Conservation (phyloP, 2,797 vertebrate genomes). For the Zenarchopterus dispar region DNA sequence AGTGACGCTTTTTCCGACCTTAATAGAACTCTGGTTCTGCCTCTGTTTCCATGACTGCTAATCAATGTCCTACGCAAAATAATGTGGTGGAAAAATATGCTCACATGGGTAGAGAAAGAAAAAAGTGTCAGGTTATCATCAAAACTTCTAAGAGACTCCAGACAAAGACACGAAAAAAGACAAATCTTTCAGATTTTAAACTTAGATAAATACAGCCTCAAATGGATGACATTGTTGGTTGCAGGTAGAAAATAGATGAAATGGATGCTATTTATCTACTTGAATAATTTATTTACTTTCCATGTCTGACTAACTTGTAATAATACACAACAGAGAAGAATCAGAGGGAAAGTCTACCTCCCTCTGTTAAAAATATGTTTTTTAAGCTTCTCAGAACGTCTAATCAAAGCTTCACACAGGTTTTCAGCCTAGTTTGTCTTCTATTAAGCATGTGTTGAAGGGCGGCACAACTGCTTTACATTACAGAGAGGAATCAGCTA, state of each 20-base stretch:
- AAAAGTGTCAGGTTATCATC: too few species aligned
- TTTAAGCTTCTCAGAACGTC: constrained; percentile 1
- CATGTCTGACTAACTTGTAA: too few species aligned
- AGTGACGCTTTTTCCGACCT: constrained; percentile 17
- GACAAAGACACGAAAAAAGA: too few species aligned
- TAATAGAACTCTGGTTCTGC: constrained; percentile 24
- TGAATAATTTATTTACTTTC: neutral
- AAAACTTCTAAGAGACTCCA: too few species aligned
- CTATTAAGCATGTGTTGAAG: constrained; percentile 34
- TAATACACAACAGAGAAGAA: neutral
- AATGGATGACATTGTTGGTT: too few species aligned
- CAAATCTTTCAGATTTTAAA: too few species aligned
- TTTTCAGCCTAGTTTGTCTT: constrained; percentile 19
- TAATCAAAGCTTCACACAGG: constrained; percentile 20
- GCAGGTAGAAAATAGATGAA: too few species aligned
- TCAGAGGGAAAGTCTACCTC: neutral
- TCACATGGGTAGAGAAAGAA: neutral
- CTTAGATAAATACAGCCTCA: too few species aligned
- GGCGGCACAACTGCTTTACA: constrained; percentile 49
- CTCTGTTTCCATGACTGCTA: constrained; percentile 30
- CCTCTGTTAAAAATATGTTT: neutral
- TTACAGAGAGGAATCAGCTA: constrained; percentile 37
- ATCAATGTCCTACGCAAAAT: neutral
- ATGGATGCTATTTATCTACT: neutral
- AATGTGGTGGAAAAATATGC: neutral